phyloP scores from a whole-genome alignment of 1,140 invertebrate species.

The Heliconius eleuchia region DNA sequence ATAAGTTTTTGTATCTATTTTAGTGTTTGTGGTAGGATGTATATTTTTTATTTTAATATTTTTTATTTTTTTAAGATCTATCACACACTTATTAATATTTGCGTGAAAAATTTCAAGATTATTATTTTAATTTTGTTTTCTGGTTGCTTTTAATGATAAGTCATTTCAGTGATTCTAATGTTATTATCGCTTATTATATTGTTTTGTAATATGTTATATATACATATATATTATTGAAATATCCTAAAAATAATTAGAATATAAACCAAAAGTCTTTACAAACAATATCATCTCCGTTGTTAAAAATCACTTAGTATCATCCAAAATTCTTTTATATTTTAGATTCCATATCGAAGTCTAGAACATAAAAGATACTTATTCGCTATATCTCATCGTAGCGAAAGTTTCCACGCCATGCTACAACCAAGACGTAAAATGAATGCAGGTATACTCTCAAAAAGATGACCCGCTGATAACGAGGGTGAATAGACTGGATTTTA shows the following conservation, averaged over 20 bases:
- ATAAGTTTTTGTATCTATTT: conserved; percentile 24
- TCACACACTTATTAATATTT: too few species aligned
- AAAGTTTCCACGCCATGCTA: background rate
- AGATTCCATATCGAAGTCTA: background rate
- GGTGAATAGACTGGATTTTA: conserved; percentile 19
- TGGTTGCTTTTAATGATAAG: too few species aligned
- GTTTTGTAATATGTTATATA: too few species aligned
- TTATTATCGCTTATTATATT: too few species aligned
- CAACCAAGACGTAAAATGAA: conserved; percentile 15
- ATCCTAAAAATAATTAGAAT: too few species aligned
- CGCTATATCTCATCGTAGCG: background rate
- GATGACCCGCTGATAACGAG: conserved; percentile 16
- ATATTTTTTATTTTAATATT: background rate
- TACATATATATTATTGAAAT: too few species aligned
- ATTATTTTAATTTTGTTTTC: too few species aligned
- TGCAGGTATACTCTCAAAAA: conserved; percentile 16
- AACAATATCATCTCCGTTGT: background rate
- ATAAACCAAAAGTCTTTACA: too few species aligned
- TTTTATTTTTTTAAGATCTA: background rate
- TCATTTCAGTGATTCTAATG: too few species aligned
- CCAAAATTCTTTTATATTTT: background rate
- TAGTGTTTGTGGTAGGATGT: background rate
- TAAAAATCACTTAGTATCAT: too few species aligned
- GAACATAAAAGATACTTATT: background rate
- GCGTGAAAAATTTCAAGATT: too few species aligned